These are phyloP conservation scores for Hydraecia micacea DNA, from an alignment of 2,888 invertebrate genomes.

Conservation along the genomic window DNA sequence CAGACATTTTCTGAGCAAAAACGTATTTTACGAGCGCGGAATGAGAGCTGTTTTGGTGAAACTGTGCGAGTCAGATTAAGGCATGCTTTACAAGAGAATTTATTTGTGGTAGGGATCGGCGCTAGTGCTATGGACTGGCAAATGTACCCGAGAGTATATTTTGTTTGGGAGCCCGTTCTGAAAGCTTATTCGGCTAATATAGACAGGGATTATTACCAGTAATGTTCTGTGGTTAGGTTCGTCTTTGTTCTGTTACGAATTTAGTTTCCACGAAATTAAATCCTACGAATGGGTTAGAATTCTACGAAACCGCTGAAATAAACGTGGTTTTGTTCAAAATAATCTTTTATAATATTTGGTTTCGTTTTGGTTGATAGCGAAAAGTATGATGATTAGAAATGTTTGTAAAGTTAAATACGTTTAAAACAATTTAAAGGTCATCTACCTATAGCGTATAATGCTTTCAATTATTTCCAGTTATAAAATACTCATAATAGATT, in stretches of 20 bases:
- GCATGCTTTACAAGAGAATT: slow-evolving; percentile 57
- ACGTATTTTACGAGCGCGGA: slow-evolving; percentile 78
- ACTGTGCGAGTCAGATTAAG: slow-evolving; percentile 57
- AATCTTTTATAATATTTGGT: not conserved
- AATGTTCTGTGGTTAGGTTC: slow-evolving; percentile 41
- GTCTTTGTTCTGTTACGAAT: slow-evolving; percentile 46
- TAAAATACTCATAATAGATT: not conserved
- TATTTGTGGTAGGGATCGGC: slow-evolving; percentile 50
- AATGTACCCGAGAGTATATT: slow-evolving; percentile 28
- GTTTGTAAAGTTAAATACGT: not conserved
- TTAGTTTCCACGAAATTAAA: slow-evolving; percentile 20
- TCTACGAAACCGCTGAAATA: not conserved
- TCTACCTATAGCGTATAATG: not conserved
- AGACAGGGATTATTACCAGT: slow-evolving; percentile 52
- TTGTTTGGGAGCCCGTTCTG: slow-evolving; percentile 21
- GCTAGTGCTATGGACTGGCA: slow-evolving; percentile 40
- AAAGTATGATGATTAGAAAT: not conserved
- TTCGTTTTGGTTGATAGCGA: not conserved
- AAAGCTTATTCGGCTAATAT: slow-evolving; percentile 37
- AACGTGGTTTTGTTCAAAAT: slow-evolving; percentile 9
- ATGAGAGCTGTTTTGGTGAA: slow-evolving; percentile 69
- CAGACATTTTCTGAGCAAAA: slow-evolving; percentile 80
- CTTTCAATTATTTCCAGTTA: not conserved
- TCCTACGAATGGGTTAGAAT: not conserved
- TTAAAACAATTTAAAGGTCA: not conserved